Evolutionary conservation across 1,140 invertebrate species (phyloP).

Genomic region (Triops cancriformis): DNA sequence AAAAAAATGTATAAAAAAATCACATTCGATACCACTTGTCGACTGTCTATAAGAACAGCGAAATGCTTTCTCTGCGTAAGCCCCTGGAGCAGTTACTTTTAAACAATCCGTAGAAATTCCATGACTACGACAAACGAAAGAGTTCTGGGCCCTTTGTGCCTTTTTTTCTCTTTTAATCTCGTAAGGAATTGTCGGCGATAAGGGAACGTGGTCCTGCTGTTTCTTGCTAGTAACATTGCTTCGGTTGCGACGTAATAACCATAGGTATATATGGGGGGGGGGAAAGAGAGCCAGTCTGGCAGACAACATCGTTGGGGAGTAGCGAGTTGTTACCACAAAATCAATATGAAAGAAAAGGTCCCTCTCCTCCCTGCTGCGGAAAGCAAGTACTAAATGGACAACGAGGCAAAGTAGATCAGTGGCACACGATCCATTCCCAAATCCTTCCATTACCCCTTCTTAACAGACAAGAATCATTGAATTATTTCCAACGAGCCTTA

Average conservation of each 20-base stretch:
- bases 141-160: background rate
- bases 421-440: background rate
- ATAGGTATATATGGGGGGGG: background rate
- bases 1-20: background rate
- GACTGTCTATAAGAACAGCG: background rate
- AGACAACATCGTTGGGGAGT: background rate
- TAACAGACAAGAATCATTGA: background rate
- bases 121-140: background rate
- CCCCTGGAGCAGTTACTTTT: background rate
- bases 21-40: background rate
- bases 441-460: background rate
- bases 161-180: background rate
- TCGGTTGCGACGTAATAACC: background rate
- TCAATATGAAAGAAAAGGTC: background rate
- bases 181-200: background rate
- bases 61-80: background rate
- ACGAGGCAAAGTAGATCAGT: background rate
- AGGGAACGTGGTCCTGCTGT: background rate
- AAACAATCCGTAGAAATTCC: background rate
- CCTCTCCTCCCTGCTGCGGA: background rate
- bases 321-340: slow-evolving; percentile 11
- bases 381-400: background rate
- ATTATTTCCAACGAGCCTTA: background rate
- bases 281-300: background rate
- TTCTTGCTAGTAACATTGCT: background rate